Evolutionary conservation across 2,888 invertebrate species (phyloP), one percentile per base, ranked within the genome.

Genomic region (Leptopilina myrica): DNA sequence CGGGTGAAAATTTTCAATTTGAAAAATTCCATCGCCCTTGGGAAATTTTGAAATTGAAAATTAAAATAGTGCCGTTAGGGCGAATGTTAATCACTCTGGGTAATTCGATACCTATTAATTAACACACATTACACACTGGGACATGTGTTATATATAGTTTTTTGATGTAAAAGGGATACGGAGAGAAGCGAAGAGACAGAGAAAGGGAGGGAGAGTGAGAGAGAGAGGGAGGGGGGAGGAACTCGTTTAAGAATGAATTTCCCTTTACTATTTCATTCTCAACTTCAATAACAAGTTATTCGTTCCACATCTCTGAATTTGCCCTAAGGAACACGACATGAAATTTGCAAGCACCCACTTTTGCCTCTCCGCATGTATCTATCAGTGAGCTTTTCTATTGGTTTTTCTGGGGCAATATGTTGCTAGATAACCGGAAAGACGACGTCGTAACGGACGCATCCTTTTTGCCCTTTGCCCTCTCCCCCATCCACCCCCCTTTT

Each of bases 381-480:
- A 69, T 69, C 69, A 69, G 53, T 14, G 49, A 49, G 53, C 69
- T 69, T 69, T 69, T 53, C 69, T 53, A 69, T 69, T 53, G 69
- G 69, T 69, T 69, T 69, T 53, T 67, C 76, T 66, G 69, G 56
- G 66, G 79, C 81, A 80, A 81, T 84, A 83, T 78, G 86, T 86
- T 85, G 83, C 76, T 12, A 46, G 69, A 80, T 79, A 76, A 64
- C 76, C 64, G 11, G 53, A 66, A 76, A 76, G 53, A 59, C 67
- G 66, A 78, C 75, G 33, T 56, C 56, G 76, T 69, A 76, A 76
- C 64, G 46, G 62, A 65, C 43, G 62, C 80, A 64, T 83, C 78
- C 80, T 78, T 49, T 49, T 49, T 49, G 11, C 49, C 12, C 49
- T 46, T 11, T 46, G 7, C 49, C 9, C 49, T 11, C 12, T 20